Conservation (phyloP, 2,113 vertebrate species). For the Rhabdornis inornatus region DNA sequence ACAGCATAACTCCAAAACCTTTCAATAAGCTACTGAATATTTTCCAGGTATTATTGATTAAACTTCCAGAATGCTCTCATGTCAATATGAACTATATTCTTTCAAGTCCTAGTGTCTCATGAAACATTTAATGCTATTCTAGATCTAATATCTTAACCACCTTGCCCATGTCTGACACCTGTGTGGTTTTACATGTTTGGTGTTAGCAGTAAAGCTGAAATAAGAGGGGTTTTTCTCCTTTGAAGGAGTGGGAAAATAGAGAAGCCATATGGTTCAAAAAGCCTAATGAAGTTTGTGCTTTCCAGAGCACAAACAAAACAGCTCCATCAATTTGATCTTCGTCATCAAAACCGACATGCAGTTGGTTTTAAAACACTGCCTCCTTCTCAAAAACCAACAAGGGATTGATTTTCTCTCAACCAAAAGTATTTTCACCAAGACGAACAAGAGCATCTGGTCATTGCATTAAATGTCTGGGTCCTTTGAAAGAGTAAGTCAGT, state of each 20-base stretch:
- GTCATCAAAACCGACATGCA: neutral
- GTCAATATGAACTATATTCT: neutral
- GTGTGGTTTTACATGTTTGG: neutral
- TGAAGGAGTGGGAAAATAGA: conserved; percentile 20
- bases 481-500: conserved; percentile 30
- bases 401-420: conserved; percentile 4
- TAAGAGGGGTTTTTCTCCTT: neutral
- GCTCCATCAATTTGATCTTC: conserved; percentile 39
- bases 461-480: neutral
- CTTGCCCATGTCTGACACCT: neutral
- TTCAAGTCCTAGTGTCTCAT: neutral
- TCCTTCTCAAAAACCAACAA: conserved; percentile 40
- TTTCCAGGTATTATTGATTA: neutral
- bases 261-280: conserved; percentile 47
- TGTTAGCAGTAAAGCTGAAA: neutral
- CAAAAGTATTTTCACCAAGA: neutral
- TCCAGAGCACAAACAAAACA: conserved; percentile 26
- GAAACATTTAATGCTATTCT: neutral
- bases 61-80: neutral
- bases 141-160: conserved; percentile 4
- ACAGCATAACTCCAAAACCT: neutral
- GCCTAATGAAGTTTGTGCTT: conserved; percentile 32
- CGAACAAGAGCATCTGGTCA: neutral
- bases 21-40: neutral
- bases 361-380: conserved; percentile 30